Percentiles rank a stretch among this genome's conserved stretches.
Conservation (phyloP, 2,113 vertebrate species). For the Chascanopsetta lugubris region DNA sequence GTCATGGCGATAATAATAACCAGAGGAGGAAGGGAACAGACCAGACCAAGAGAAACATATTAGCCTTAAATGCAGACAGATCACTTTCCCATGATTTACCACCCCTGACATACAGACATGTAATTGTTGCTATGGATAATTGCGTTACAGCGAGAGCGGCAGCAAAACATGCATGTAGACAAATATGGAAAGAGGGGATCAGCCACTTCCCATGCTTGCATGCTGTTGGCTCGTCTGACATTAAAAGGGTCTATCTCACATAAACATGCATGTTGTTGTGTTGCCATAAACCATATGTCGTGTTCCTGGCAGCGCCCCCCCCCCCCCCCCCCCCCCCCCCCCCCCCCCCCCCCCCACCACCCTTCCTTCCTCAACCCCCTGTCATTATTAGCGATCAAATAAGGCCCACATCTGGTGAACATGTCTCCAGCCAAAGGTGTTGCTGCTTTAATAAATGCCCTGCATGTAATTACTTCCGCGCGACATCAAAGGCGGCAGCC, state of each 20-base stretch:
- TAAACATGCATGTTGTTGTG: constrained; percentile 66
- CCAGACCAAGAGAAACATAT: constrained; percentile 56
- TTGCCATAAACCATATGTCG: constrained; percentile 47
- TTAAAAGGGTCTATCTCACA: constrained; percentile 45
- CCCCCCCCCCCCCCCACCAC: constrained; percentile 69
- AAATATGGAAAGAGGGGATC: constrained; percentile 41
- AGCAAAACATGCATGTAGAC: constrained; percentile 13
- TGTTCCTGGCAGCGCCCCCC: constrained; percentile 42
- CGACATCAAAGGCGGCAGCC: constrained; percentile 67
- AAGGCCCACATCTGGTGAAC: constrained; percentile 73
- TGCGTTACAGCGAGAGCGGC: constrained; percentile 5
- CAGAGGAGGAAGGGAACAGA: constrained; percentile 62
- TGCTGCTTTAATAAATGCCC: constrained; percentile 49
- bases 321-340: constrained; percentile 66
- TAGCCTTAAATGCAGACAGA: constrained; percentile 36
- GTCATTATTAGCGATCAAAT: constrained; percentile 75
- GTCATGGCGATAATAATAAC: constrained; percentile 58
- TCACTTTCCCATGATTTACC: constrained; percentile 39
- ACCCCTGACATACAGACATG: constrained; percentile 19
- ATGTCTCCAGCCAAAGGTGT: constrained; percentile 60
- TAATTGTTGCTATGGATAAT: constrained; percentile 14
- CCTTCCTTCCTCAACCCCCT: constrained; percentile 71
- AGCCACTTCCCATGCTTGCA: constrained; percentile 28
- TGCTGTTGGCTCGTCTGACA: constrained; percentile 7
- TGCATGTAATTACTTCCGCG: constrained; percentile 64